Evolutionary conservation across 2,113 vertebrate genomes (phyloP).

Genomic region (Rhadina sibilatrix): DNA sequence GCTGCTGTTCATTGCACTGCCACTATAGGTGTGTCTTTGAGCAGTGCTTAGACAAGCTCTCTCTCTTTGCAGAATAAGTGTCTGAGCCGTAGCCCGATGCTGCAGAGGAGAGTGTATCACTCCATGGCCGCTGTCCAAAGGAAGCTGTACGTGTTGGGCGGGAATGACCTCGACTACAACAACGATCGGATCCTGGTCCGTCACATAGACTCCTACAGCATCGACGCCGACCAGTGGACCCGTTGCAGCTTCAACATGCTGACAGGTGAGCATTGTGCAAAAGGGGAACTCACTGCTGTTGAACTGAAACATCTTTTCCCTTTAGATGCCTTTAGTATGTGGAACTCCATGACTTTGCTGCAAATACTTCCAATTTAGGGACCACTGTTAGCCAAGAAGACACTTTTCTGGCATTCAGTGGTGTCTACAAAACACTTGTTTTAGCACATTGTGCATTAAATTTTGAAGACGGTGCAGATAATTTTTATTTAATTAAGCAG

Average conservation of each 20-base stretch:
- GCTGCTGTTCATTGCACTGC: fast-evolving
- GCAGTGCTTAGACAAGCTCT: neutral
- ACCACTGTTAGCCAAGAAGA: neutral
- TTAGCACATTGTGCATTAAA: neutral
- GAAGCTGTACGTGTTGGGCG: conserved; percentile 92
- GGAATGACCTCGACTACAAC: conserved; percentile 96
- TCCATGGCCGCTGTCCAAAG: conserved; percentile 93
- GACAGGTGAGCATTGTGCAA: conserved; percentile 77
- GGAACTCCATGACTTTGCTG: neutral
- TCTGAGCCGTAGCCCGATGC: conserved; percentile 90
- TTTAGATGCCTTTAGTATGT: neutral
- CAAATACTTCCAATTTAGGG: neutral
- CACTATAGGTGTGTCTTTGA: neutral
- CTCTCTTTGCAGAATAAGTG: conserved; percentile 87
- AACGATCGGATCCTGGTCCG: conserved; percentile 94
- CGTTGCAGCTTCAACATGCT: conserved; percentile 92
- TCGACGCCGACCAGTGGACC: conserved; percentile 93
- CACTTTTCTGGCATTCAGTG: neutral
- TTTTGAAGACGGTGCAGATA: neutral
- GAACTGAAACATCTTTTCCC: neutral
- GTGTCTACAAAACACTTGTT: neutral
- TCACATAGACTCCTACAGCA: conserved; percentile 93
- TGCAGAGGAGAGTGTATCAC: conserved; percentile 95
- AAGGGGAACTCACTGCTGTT: fast-evolving
- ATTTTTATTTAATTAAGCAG: neutral